Base-by-base conservation (phyloP, 2,888 invertebrate species). In the Tipula unca region DNA sequence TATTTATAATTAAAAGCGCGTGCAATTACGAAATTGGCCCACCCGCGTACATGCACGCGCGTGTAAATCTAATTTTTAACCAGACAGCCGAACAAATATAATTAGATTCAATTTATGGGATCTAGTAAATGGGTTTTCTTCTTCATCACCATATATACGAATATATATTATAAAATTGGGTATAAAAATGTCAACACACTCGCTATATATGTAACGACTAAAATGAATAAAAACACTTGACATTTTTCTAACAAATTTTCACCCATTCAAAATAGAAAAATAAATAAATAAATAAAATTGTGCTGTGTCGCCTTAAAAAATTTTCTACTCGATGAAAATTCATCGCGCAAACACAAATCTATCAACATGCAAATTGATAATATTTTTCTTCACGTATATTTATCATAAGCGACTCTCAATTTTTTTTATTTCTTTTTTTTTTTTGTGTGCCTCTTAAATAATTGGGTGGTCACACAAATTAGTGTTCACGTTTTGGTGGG, bases 271-370 rank as follows among this genome's bases (percentile, higher is more conserved):
- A 69, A 69, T 69, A 25, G 14, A 83, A 25, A 83, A 83, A 83
- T 8, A 10, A 32, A 32, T 29, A 82, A 29, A 2, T 82, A 5
- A 29, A 82, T 29, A 29, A 14, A 32, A 8, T 83, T 83, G 17
- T 32, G 83, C 17, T 83, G 29, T 83, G 32, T 32, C 35, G 32
- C 83, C 32, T 35, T 32, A 32, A 35, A 83, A 83, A 29, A 83
- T n/a, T 13, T 32, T 83, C 83, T 29, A 14, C 29, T 83, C 83
- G 32, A 83, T 83, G 83, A 32, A 83, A 83, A 83, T 83, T 83
- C 83, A 83, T 83, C 83, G 83, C 83, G 35, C 83, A 83, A 69
- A 83, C 83, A 83, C 83, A 83, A 83, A 83, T 83, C 83, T 32
- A 35, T 83, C 83, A 83, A 83, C 83, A 83, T 32, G 35, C 29